Percentiles rank a stretch among this genome's conserved stretches.
phyloP scores from a whole-genome alignment of 2,797 vertebrate genomes.

The Anabas testudineus region DNA sequence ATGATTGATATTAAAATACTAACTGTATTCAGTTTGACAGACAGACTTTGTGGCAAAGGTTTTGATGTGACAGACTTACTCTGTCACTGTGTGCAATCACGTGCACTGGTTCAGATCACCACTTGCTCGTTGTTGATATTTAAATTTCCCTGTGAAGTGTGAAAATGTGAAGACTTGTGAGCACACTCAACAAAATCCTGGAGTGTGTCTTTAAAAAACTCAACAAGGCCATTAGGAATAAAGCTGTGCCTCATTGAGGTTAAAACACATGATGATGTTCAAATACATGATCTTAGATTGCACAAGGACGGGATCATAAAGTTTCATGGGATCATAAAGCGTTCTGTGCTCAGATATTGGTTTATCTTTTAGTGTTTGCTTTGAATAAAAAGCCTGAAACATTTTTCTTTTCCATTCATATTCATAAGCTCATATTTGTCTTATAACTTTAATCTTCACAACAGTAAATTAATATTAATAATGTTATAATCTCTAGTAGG shows the following conservation, averaged over 20 bases:
- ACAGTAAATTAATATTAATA: not conserved
- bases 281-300: not conserved
- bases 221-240: not conserved
- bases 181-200: not conserved
- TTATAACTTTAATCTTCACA: constrained; percentile 2
- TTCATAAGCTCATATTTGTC: not conserved
- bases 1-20: not conserved
- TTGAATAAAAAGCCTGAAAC: too few species aligned
- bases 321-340: not conserved
- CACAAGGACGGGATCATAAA: constrained; percentile 9
- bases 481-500: not conserved
- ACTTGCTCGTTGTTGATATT: not conserved
- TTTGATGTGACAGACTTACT: not conserved
- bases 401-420: not conserved
- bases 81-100: not conserved
- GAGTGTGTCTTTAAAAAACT: not conserved
- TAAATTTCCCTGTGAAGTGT: not conserved
- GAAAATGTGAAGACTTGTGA: not conserved
- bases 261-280: constrained; percentile 21
- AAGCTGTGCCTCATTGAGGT: constrained; percentile 23
- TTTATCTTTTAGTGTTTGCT: not conserved
- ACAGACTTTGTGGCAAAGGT: not conserved
- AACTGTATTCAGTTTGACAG: not conserved
- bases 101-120: constrained; percentile 1
- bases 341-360: not conserved